Evolutionary conservation across 2,797 vertebrate genomes (phyloP).

Genomic region (Malacoraja senta): DNA sequence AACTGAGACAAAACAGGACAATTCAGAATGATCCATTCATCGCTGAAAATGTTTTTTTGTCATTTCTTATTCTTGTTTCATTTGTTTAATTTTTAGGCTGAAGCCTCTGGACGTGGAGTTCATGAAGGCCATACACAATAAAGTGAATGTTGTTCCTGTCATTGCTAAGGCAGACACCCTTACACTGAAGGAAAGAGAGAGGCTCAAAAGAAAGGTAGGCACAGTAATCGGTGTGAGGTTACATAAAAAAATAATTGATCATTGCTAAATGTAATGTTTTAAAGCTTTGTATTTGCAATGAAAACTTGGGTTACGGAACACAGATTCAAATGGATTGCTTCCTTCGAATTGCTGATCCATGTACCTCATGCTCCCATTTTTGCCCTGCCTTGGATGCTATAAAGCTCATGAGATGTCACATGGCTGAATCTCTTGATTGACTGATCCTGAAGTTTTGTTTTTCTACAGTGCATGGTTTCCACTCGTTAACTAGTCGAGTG

Average conservation of each 20-base stretch:
- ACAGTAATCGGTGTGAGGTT: not conserved
- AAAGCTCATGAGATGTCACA: not conserved
- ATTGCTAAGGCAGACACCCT: constrained; percentile 95
- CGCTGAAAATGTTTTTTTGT: too few relatives aligned
- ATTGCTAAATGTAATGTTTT: not conserved
- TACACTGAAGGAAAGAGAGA: constrained; percentile 85
- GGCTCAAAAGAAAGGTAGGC: constrained; percentile 88
- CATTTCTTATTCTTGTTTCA: not conserved
- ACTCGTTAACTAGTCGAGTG: not conserved
- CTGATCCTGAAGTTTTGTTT: not conserved
- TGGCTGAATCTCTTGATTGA: not conserved
- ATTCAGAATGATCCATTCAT: too few relatives aligned
- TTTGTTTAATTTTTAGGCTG: constrained; percentile 57
- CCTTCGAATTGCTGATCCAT: not conserved
- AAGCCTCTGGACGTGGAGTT: constrained; percentile 95
- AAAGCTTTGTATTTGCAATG: not conserved
- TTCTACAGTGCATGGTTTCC: not conserved
- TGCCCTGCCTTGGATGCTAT: not conserved
- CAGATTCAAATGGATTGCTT: not conserved
- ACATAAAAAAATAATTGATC: not conserved
- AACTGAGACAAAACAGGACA: too few relatives aligned
- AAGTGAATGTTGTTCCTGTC: constrained; percentile 95
- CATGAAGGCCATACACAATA: constrained; percentile 98
- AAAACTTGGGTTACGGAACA: not conserved
- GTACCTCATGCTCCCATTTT: not conserved